phyloP scores from a whole-genome alignment of 1,140 invertebrate species.

The Coelopa frigida region DNA sequence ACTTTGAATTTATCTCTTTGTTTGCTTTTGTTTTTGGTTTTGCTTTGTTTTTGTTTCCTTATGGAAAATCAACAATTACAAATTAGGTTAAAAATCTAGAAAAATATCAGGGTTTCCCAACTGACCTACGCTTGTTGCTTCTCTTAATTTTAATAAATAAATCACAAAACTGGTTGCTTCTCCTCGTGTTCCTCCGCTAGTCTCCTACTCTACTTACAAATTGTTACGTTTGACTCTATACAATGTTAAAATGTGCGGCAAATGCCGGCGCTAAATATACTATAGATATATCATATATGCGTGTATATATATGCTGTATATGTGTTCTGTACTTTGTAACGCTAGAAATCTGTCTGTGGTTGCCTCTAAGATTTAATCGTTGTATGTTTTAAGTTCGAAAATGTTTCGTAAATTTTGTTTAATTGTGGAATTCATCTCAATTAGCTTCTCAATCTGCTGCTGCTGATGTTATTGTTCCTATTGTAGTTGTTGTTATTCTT shows the following conservation, averaged over 20 bases:
- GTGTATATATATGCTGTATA: conserved; percentile 7
- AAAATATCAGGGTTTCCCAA: no score
- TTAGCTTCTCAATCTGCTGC: conserved; percentile 21
- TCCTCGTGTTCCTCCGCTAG: no score
- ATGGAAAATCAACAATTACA: no score
- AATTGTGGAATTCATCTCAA: conserved; percentile 15
- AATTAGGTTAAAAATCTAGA: no score
- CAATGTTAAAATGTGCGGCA: no score
- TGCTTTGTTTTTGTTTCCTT: no score
- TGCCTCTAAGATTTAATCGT: conserved; percentile 1
- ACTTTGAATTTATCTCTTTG: no score
- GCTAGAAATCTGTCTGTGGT: conserved; percentile 22
- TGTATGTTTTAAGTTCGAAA: background rate
- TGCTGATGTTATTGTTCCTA: conserved; percentile 17
- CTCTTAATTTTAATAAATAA: no score
- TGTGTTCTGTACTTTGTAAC: background rate
- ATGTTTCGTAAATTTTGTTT: conserved; percentile 11
- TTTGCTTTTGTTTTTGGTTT: no score
- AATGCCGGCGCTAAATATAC: background rate
- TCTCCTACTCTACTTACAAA: background rate
- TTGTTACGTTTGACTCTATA: conserved; percentile 4
- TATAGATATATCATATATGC: background rate
- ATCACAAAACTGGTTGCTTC: no score
- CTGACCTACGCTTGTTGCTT: no score
- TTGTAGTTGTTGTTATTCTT: conserved; percentile 17